These are phyloP conservation scores for Thysanoteuthis rhombus DNA, from an alignment of 2,888 invertebrate species.

Conservation along the genomic window DNA sequence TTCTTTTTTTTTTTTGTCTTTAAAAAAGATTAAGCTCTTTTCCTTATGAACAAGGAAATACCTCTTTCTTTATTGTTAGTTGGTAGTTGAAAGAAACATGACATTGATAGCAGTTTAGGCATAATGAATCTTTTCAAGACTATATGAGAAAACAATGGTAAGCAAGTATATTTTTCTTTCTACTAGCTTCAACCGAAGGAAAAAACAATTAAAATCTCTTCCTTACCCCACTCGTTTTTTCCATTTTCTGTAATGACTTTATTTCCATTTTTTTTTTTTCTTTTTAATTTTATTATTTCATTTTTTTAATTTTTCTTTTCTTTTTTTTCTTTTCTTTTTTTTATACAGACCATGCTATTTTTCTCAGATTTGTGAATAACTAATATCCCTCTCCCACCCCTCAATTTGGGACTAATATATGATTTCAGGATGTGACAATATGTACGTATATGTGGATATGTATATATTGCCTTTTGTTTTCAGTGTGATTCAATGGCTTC, in stretches of 20 bases:
- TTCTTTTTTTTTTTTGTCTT: too few relatives aligned
- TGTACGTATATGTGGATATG: neutral
- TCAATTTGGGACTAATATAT: neutral
- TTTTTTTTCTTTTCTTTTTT: neutral
- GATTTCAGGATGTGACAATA: neutral
- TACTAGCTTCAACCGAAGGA: neutral
- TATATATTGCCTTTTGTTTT: slow-evolving; percentile 2
- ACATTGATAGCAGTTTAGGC: neutral
- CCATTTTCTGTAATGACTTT: too few relatives aligned
- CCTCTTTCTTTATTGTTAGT: neutral
- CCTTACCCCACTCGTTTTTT: neutral
- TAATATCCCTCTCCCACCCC: neutral
- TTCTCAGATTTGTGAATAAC: neutral
- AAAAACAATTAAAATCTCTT: neutral
- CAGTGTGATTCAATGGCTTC: slow-evolving; percentile 16
- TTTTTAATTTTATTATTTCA: neutral
- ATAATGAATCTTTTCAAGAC: too few relatives aligned
- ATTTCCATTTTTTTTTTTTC: neutral
- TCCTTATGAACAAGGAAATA: neutral
- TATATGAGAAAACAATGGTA: neutral
- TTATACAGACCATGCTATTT: neutral
- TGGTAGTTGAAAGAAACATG: neutral
- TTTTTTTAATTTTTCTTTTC: neutral
- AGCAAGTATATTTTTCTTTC: neutral
- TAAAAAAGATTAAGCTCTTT: neutral